A percentile compares a stretch with the other conserved stretches of the same genome.
These are phyloP conservation scores for Zoanthus sansibaricus DNA, from an alignment of 92 coral and sea anemone species.

Conservation along the genomic window DNA sequence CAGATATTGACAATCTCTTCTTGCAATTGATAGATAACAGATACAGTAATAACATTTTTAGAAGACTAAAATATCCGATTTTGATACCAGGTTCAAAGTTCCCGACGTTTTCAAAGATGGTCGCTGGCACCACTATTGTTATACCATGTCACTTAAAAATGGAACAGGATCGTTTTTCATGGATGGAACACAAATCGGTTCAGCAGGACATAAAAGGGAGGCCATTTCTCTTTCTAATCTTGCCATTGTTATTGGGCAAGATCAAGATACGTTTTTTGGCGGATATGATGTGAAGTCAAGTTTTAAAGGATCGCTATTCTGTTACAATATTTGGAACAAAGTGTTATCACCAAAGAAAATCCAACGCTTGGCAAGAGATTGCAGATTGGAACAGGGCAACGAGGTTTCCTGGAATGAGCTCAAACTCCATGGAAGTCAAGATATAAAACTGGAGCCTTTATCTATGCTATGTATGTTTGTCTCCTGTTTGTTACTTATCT, in stretches of 20 bases:
- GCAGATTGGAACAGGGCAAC: slow-evolving; percentile 30
- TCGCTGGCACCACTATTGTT: slow-evolving; percentile 45
- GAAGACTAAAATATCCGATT: background rate
- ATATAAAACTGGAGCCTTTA: slow-evolving; percentile 5
- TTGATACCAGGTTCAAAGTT: background rate
- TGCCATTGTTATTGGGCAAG: slow-evolving; percentile 39
- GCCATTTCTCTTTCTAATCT: background rate
- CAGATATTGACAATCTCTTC: too few species aligned
- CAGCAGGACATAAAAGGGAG: background rate
- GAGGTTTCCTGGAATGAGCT: slow-evolving; percentile 33
- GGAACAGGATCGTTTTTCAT: background rate
- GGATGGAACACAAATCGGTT: slow-evolving; percentile 12
- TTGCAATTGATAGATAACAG: background rate
- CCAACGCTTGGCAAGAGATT: background rate
- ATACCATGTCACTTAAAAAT: background rate
- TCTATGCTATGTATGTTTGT: background rate
- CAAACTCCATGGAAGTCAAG: background rate
- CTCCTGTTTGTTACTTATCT: background rate
- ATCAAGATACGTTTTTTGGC: background rate
- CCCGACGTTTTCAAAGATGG: slow-evolving; percentile 6
- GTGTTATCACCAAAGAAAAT: slow-evolving; percentile 5
- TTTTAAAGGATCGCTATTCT: slow-evolving; percentile 27
- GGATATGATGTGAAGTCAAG: background rate
- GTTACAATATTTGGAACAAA: slow-evolving; percentile 35
- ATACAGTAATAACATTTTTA: background rate